These are phyloP conservation scores for Lanius ludovicianus DNA, from an alignment of 2,113 vertebrate species.

Conservation along the genomic window DNA sequence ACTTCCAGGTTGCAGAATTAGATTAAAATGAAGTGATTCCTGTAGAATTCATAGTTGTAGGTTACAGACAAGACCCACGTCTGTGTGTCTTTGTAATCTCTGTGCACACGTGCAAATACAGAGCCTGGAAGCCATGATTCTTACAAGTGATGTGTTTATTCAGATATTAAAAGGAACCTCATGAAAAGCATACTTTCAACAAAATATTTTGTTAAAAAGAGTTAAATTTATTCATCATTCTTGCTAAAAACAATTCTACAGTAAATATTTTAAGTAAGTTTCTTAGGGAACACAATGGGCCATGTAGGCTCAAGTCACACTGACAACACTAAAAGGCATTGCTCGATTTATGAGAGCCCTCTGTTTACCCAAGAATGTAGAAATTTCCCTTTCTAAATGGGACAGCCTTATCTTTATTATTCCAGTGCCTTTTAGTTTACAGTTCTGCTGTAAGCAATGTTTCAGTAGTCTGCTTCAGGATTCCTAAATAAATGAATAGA, in stretches of 20 bases:
- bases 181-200: neutral
- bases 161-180: neutral
- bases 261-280: conserved; percentile 72
- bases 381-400: conserved; percentile 73
- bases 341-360: conserved; percentile 57
- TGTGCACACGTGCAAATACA: neutral
- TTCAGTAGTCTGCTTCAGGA: conserved; percentile 64
- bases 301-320: conserved; percentile 20
- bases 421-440: conserved; percentile 71
- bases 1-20: neutral
- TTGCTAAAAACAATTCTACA: conserved; percentile 50
- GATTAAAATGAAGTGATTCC: neutral
- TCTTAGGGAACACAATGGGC: conserved; percentile 58
- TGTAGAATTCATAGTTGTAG: neutral
- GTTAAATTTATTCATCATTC: conserved; percentile 33
- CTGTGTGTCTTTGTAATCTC: neutral
- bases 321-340: conserved; percentile 57
- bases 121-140: neutral
- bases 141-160: neutral
- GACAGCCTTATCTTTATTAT: conserved; percentile 74
- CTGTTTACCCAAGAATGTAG: conserved; percentile 70
- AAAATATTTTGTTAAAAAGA: conserved; percentile 32
- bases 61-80: neutral
- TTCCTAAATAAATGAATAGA: conserved; percentile 59
- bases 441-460: conserved; percentile 62